Evolutionary conservation across 2,113 vertebrate genomes (phyloP).

Genomic region (Gymnorhina tibicen): DNA sequence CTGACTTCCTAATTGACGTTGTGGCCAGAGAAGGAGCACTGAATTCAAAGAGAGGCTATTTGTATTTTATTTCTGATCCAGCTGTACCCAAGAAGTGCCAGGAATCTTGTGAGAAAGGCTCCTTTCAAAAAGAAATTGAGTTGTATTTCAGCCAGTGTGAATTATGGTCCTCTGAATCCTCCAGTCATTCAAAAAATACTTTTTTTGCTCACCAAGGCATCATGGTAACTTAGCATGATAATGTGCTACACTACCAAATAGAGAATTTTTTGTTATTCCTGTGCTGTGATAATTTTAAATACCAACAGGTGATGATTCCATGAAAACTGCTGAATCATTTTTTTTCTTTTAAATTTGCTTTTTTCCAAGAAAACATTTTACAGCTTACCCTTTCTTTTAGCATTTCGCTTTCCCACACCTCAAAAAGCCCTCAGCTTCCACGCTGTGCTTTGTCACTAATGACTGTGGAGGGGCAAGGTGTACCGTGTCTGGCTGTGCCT

Average conservation of each 20-base stretch:
- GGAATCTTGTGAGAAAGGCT: constrained; percentile 34
- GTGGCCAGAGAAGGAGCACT: neutral
- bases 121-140: constrained; percentile 7
- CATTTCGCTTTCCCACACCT: neutral
- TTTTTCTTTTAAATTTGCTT: neutral
- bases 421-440: neutral
- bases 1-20: constrained; percentile 9
- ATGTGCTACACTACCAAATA: neutral
- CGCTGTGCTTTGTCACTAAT: accelerated
- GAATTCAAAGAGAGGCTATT: constrained; percentile 30
- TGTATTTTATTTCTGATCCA: constrained; percentile 28
- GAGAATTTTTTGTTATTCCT: neutral
- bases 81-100: constrained; percentile 40
- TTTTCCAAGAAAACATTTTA: neutral
- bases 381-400: neutral
- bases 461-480: neutral
- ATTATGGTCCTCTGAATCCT: neutral
- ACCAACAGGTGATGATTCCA: neutral
- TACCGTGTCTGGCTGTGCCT: accelerated
- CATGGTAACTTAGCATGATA: neutral
- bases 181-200: neutral
- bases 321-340: neutral
- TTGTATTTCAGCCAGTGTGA: neutral
- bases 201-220: neutral
- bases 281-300: neutral